Base-by-base conservation (phyloP, 1,140 invertebrate genomes). In the Streblospio benedicti region DNA sequence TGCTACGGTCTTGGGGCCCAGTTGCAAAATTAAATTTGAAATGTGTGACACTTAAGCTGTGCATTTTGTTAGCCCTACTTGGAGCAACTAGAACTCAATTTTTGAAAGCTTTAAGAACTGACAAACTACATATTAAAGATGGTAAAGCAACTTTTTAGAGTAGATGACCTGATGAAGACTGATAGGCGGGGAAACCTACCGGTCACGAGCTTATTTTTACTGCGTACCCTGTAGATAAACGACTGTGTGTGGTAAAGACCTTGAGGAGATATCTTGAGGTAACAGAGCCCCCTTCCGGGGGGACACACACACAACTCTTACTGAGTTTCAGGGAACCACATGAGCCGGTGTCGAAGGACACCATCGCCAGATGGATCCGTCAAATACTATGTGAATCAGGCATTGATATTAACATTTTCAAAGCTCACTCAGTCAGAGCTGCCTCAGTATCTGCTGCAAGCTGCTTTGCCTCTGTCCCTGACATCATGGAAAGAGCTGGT, bases 261-360 rank as follows among this genome's bases (percentile, higher is more conserved):
- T 25, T 56, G 4, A 49, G n/a, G 25, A n/a, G 45, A 25, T 56
- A 56, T 56, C 5, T 44, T n/a, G 30, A 45, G n/a, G n/a, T n/a
- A n/a, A n/a, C n/a, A n/a, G n/a, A n/a, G n/a, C n/a, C n/a, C n/a
- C n/a, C n/a, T n/a, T n/a, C n/a, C n/a, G n/a, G n/a, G n/a, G n/a
- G n/a, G n/a, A n/a, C n/a, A n/a, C n/a, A n/a, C n/a, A n/a, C n/a
- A n/a, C n/a, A n/a, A n/a, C n/a, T n/a, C n/a, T n/a, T n/a, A n/a
- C n/a, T n/a, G n/a, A n/a, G n/a, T n/a, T n/a, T n/a, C n/a, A n/a
- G n/a, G n/a, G n/a, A n/a, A n/a, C n/a, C n/a, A 5, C 54, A 44
- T 44, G n/a, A 16, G 5, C 4, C 5, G 5, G 54, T 56, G 54
- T 49, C 54, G 4, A 56, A 27, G 5, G 54, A 45, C n/a, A 56